These are phyloP conservation scores for Papio anubis DNA, from an alignment of 2,113 vertebrate species.

Conservation along the genomic window DNA sequence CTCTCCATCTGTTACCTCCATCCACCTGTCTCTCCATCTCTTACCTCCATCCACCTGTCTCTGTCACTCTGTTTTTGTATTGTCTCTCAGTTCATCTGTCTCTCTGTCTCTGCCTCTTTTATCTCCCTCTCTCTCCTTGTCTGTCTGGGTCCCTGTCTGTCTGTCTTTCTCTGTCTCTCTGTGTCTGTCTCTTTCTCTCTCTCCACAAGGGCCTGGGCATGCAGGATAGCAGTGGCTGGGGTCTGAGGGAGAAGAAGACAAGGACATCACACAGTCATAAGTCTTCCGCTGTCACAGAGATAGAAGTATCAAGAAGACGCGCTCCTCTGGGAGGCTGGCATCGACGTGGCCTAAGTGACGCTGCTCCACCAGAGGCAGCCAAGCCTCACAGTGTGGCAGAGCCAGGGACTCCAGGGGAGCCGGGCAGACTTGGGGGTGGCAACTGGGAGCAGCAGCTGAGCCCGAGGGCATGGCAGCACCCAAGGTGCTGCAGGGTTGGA, in stretches of 20 bases:
- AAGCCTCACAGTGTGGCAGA: neutral
- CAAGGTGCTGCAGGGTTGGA: neutral
- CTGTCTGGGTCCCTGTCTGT: neutral
- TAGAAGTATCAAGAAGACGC: neutral
- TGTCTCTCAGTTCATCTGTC: neutral
- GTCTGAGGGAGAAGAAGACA: neutral
- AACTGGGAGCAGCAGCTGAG: too few species aligned
- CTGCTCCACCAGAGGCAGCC: neutral
- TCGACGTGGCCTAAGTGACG: neutral
- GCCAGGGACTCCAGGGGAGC: neutral
- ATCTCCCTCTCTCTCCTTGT: neutral
- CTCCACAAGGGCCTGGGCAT: neutral
- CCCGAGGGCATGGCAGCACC: neutral
- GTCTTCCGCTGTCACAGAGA: neutral
- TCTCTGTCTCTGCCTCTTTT: neutral
- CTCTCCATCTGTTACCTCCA: neutral
- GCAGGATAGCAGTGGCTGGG: neutral
- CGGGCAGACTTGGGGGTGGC: neutral
- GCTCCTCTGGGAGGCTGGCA: neutral
- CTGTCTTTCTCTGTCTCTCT: neutral
- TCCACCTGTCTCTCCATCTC: too few species aligned
- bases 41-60: neutral
- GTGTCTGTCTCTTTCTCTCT: neutral
- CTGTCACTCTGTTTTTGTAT: neutral
- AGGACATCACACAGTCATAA: neutral